Base-by-base conservation (phyloP, 2,797 vertebrate species). In the Chelon auratus region DNA sequence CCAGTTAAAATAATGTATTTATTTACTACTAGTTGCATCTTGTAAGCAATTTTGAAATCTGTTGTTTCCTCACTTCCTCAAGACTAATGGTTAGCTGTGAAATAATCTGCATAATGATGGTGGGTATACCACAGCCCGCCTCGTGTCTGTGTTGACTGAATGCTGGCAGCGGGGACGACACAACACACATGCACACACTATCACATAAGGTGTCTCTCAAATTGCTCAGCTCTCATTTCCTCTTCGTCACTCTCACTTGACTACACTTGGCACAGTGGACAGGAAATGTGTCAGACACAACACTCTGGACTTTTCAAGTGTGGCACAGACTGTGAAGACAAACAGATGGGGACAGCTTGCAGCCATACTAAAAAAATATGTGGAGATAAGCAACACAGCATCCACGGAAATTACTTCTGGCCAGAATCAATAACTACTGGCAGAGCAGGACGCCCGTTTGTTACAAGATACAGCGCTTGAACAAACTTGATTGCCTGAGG, bases 281-380 rank as follows among this genome's bases (percentile, higher is more conserved):
- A 77, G 68, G 72, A 85, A 82, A 87, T 61, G 85, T 90, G 87
- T 79, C 83, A 88, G 87, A 88, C 86, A 81, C 63, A 87, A 83
- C 82, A 84, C 83, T 74, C 52, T 82, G 62, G 84, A 72, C 75
- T 86, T 77, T 83, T 51, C 77, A 75, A 74, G 75, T 48, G 18
- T 71, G 71, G 68, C n/a, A 0, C 78, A 77, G 73, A 56, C 71
- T 82, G 80, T 20, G 33, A 81, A 71, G 75, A 76, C 68, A 77
- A 90, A 88, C 87, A 89, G 89, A 89, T 87, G 82, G 85, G 82
- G 73, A 85, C 85, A 82, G 85, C 87, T 81, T 81, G 80, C 58
- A 73, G 86, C 70, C 73, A 79, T 69, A 75, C 72, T 70, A 78
- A 82, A 39, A 84, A 86, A 90, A 87, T 68, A 86, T 80, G 83